Evolutionary conservation across 2,797 vertebrate genomes (phyloP).

Genomic region (Coccyzus lansbergi): DNA sequence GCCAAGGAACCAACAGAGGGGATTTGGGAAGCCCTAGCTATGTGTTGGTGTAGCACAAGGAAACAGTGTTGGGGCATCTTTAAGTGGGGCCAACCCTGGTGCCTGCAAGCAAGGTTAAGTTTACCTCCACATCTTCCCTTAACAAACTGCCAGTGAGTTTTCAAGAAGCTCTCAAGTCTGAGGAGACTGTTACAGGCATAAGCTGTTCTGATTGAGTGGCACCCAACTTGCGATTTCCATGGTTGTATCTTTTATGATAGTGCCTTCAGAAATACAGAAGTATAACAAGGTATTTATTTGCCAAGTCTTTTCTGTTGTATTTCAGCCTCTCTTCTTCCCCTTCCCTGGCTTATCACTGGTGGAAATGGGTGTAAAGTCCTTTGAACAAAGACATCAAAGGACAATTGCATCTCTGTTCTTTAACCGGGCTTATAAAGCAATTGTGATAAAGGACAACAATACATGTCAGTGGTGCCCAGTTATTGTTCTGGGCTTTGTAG

Average conservation of each 20-base stretch:
- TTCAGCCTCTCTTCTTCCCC: constrained; percentile 33
- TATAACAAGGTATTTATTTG: constrained; percentile 32
- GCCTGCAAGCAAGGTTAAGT: not conserved
- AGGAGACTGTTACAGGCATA: not conserved
- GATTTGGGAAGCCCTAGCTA: not conserved
- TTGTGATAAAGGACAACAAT: constrained; percentile 81
- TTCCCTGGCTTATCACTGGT: constrained; percentile 47
- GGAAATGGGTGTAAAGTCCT: constrained; percentile 62
- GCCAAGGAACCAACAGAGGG: not conserved
- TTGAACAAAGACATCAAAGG: constrained; percentile 80
- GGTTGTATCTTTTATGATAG: not conserved
- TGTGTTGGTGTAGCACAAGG: not conserved
- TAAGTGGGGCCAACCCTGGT: not conserved
- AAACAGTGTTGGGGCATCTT: not conserved
- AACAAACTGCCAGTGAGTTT: not conserved
- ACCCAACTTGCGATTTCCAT: not conserved
- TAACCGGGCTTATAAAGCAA: constrained; percentile 79
- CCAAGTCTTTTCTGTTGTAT: constrained; percentile 20
- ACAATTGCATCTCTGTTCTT: constrained; percentile 74
- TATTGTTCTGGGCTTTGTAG: constrained; percentile 79
- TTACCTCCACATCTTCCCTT: not conserved
- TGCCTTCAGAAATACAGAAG: constrained; percentile 2
- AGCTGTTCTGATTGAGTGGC: not conserved
- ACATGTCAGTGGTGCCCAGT: constrained; percentile 71
- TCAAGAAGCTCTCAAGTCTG: not conserved